phyloP scores from a whole-genome alignment of 2,113 vertebrate species.

The Pangasianodon gigas region DNA sequence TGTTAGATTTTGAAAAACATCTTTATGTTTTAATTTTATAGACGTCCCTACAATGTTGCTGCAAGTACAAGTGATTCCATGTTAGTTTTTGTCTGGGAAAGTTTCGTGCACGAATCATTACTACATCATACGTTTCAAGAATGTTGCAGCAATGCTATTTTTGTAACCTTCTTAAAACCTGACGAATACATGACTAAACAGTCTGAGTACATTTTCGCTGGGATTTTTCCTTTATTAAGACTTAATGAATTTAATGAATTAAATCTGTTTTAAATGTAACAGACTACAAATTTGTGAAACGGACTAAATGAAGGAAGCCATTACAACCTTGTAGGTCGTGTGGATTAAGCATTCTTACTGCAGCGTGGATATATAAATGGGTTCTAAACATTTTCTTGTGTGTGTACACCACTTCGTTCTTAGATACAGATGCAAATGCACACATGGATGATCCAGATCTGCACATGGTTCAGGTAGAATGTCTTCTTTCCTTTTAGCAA shows the following conservation, averaged over 20 bases:
- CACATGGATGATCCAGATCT: constrained; percentile 60
- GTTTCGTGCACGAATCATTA: background rate
- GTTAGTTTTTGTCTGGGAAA: background rate
- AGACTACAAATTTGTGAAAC: background rate
- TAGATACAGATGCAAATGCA: constrained; percentile 61
- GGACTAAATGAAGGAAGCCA: background rate
- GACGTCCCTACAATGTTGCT: background rate
- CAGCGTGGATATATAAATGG: background rate
- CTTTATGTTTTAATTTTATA: too few species aligned
- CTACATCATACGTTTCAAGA: background rate
- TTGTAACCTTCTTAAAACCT: background rate
- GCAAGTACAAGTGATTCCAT: background rate
- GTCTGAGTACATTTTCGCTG: background rate
- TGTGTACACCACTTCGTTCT: background rate
- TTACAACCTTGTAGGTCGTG: background rate
- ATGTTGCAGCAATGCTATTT: background rate
- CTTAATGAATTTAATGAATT: background rate
- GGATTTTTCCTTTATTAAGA: background rate
- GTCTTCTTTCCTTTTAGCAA: background rate
- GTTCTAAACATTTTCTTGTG: background rate
- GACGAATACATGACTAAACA: background rate
- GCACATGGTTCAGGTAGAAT: constrained; percentile 68
- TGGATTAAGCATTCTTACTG: background rate
- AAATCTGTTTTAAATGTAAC: background rate
- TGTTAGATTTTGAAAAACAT: too few species aligned